Base-by-base conservation (phyloP, 1,140 invertebrate genomes). In the Hycleus phaleratus region DNA sequence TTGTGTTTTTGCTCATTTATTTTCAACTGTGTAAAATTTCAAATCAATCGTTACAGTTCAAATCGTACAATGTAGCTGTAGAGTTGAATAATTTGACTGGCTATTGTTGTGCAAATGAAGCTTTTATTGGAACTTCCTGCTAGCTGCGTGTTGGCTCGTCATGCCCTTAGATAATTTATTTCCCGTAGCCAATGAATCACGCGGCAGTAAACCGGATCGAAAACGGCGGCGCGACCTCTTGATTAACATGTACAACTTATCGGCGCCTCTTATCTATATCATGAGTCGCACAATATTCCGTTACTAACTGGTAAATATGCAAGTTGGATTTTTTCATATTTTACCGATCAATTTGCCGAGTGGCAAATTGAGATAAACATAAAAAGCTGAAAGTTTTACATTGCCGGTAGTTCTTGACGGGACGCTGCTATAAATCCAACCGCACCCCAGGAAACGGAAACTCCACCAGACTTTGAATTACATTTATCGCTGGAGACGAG, bases 131-230 rank as follows among this genome's bases (percentile, higher is more conserved):
- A 56, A 43, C 48, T 56, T 56, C 55, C 55, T 56, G 55, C 48
- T 46, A 42, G 46, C 46, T 56, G 55, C 55, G 55, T 56, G 55
- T 45, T 42, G 52, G 52, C 52, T 64, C 62, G 60, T 64, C 63
- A 61, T 60, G 59, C 48, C 46, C 59, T 63, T 47, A 66, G 63
- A 69, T 66, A 69, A 69, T 67, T 69, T 65, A 63, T 67, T 63
- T 65, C 49, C 60, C 65, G 49, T 61, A 24, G 51, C 58, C 47
- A 61, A 61, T 64, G 56, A 57, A 64, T 63, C 61, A 57, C 52
- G 44, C 39, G 38, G 49, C 38, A 26, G 26, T 6, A 32, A 26
- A 5, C 24, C 26, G 10, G 24, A 44, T 50, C 32, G 46, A 53
- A 49, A 7, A 58, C 26, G 26, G 43, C 9, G 32, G 9, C 10